Conservation (phyloP, 2,888 invertebrate genomes). For the Linnaemya vulpina region DNA sequence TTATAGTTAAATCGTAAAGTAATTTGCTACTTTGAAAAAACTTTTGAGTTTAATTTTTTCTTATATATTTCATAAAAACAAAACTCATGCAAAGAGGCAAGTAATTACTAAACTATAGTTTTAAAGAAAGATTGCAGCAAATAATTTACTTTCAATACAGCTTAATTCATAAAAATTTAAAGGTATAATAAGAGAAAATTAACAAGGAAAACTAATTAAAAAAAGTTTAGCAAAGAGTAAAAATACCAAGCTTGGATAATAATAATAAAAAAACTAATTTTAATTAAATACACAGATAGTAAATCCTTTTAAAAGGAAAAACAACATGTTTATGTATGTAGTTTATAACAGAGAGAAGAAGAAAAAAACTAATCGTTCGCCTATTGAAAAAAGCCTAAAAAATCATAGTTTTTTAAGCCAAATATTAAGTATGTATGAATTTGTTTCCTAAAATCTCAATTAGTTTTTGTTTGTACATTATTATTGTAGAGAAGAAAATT, state of each 20-base stretch:
- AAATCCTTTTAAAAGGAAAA: conserved; percentile 30
- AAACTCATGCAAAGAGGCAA: conserved; percentile 69
- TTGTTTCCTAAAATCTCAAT: conserved; percentile 68
- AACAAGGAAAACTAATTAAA: neutral
- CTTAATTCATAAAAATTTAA: conserved; percentile 40
- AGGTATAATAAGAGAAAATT: conserved; percentile 29
- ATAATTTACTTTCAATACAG: conserved; percentile 58
- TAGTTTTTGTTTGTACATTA: conserved; percentile 57
- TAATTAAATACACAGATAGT: neutral
- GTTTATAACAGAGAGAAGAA: conserved; percentile 14
- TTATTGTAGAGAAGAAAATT: conserved; percentile 40
- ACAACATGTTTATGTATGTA: neutral
- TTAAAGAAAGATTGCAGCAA: conserved; percentile 44
- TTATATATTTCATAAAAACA: conserved; percentile 27
- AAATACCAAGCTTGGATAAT: conserved; percentile 66
- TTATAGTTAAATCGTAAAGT: conserved; percentile 33
- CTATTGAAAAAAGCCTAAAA: conserved; percentile 73
- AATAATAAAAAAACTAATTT: conserved; percentile 13
- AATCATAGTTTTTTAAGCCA: conserved; percentile 55
- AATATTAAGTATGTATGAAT: conserved; percentile 45
- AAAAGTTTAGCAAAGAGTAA: conserved; percentile 45
- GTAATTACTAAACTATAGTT: conserved; percentile 50
- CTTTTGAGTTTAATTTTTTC: conserved; percentile 28
- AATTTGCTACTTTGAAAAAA: conserved; percentile 61
- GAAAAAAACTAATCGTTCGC: conserved; percentile 74